Base-by-base conservation (phyloP, 2,888 invertebrate genomes). In the Gerosis bhagava region DNA sequence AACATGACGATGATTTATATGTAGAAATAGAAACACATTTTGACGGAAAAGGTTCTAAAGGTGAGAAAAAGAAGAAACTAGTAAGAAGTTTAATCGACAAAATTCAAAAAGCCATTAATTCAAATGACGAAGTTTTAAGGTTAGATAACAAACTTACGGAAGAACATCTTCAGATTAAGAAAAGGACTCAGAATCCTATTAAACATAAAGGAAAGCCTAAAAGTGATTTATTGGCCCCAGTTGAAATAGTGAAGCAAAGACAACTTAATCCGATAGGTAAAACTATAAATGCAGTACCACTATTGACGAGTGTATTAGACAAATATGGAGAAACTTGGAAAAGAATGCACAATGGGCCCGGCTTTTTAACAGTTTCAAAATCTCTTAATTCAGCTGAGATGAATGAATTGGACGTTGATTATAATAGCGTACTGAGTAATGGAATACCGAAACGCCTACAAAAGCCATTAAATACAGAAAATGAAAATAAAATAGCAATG, bases 21-120 rank as follows among this genome's bases (percentile, higher is more conserved):
- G 77, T 88, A 1, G 86, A 87, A 74, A 87, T 88, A 2, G 83
- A 88, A 74, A 84, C 87, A 3, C 84, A 86, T 59, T 80, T 83
- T 34, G 76, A 83, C 43, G 75, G 78, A 25, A 81, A 79, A 62
- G 80, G 82, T 0, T 49, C 72, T 36, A 77, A 77, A 61, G 81
- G 78, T 0, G 78, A 81, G 34, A 80, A 74, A 46, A 83, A 79
- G 57, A 80, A 79, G 49, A 80, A 81, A 51, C 43, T 86, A 0
- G 73, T 87, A 4, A 67, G 61, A 49, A 69, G 57, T 37, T 58
- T 88, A 0, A 74, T 88, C 25, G 65, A 77, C 3, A 88, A 83
- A 64, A 88, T 88, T 56, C 71, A 80, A 59, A 74, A 73, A 29
- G 87, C 84, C 0, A 70, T 87, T 47, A 67, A 70, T 42, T 65